Evolutionary conservation across 2,797 vertebrate genomes (phyloP), one percentile per base, ranked within the genome.

Genomic region (Naso thynnoides): DNA sequence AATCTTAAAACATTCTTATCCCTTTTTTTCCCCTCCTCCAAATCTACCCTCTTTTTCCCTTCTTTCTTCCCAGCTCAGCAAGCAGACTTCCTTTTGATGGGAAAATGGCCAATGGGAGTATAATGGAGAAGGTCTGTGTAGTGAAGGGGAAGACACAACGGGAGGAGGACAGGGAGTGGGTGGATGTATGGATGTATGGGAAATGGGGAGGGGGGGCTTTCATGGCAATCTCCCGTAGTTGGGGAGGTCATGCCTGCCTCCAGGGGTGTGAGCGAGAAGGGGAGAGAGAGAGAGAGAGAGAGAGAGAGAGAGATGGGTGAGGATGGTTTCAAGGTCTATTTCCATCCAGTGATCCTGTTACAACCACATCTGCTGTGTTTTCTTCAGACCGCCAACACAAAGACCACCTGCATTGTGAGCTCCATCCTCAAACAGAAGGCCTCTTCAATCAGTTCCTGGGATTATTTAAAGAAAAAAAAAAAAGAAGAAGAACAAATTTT

Each of bases 291-390:
- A 8, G 56, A 36, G 49, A 39, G 52, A 15, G n/a, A n/a, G 33
- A 18, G 19, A 48, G 50, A 27, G 29, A 14, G 77, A 41, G 45
- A 58, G 57, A 49, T 23, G 79, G 55, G 50, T 21, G 42, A 56
- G 29, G 67, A 76, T 59, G 84, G 48, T 18, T 79, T 84, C 58
- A 62, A 70, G 83, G 83, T 88, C 73, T 72, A 44, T 82, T 87
- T 93, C 86, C 81, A 82, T 87, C 86, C 78, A 85, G 89, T 85
- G 88, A 91, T 93, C 87, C 81, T 29, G 78, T 93, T 90, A 88
- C 87, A 89, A 81, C 81, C 70, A 45, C 86, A 83, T 92, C 86
- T 90, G 89, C 88, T n/a, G 15, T 78, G 73, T 84, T 83, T 58
- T 39, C 66, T 81, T 79, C 83, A 48, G 63, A 78, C 84, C 73